Conservation (phyloP, 2,113 vertebrate species). For the Lethenteron camtschaticum region DNA sequence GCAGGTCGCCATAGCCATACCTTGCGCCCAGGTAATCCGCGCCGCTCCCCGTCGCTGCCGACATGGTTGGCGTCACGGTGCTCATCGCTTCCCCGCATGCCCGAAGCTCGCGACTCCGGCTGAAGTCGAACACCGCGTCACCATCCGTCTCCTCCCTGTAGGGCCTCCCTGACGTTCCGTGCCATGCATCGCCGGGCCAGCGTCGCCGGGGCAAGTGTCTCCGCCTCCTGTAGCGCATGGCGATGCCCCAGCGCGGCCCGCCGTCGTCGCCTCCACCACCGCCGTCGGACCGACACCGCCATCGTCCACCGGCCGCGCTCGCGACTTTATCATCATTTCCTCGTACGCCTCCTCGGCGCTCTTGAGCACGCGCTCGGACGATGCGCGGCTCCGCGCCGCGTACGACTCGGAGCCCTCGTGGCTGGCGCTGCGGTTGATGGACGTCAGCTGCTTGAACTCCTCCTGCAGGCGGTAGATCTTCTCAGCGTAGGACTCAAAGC, state of each 20-base stretch:
- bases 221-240: no score
- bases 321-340: constrained; percentile 95
- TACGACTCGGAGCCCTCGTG: constrained; percentile 34
- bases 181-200: no score
- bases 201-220: no score
- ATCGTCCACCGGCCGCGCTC: constrained; percentile 45
- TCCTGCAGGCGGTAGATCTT: constrained; percentile 83
- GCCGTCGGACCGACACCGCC: no score
- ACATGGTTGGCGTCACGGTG: no score
- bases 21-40: constrained; percentile 56
- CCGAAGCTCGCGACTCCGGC: no score
- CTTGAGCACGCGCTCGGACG: constrained; percentile 56
- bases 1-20: constrained; percentile 27
- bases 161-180: no score
- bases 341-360: constrained; percentile 94
- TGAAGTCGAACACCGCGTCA: no score
- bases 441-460: constrained; percentile 82
- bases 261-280: no score
- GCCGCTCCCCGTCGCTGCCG: constrained; percentile 11
- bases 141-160: no score
- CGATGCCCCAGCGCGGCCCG: no score
- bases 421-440: constrained; percentile 44
- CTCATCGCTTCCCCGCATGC: no score
- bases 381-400: constrained; percentile 23
- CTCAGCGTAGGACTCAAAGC: constrained; percentile 46